Base-by-base conservation (phyloP, 2,888 invertebrate species). In the Platycnemis pennipes region DNA sequence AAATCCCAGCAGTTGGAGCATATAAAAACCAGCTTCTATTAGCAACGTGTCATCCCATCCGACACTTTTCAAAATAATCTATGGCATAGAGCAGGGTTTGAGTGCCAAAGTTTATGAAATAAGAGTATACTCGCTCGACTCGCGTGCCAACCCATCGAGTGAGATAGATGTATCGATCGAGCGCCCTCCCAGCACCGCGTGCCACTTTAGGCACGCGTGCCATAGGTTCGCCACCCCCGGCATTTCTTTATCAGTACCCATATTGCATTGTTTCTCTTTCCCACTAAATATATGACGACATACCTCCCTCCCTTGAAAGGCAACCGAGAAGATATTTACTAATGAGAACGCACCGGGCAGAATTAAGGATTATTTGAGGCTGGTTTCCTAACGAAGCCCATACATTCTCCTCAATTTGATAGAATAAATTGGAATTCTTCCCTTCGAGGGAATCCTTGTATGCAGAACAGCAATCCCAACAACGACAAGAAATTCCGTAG, bases 381-480 rank as follows among this genome's bases (percentile, higher is more conserved):
- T 69, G 22, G 42, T 45, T 44, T n/a, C 13, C 63, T 91, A 91
- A 91, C 56, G 91, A 91, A 91, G 91, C 19, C 16, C 44, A 91
- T 91, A 91, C 63, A 91, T 91, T 69, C 44, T 44, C 22, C 37
- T 44, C 42, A 46, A 87, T 45, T 37, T 13, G 87, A 26, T 46
- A 11, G 87, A 87, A 31, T 77, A 77, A 77, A 77, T 37, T 31
- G 37, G 77, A 37, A 77, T 77, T 37, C 37, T 3, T 77, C 37
- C 37, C 26, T 77, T 37, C 22, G 77, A 37, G 8, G 11, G 37
- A 11, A 77, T 37, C 37, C 77, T 13, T 37, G 77, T 8, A 77
- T 77, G 77, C 77, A 37, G 13, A 37, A 37, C 77, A 77, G 13
- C 26, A 7, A 26, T 22, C n/a, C n/a, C 63, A 63, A 63, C 26